Evolutionary conservation across 2,888 invertebrate genomes (phyloP).

Genomic region (Limnephilus auricula): DNA sequence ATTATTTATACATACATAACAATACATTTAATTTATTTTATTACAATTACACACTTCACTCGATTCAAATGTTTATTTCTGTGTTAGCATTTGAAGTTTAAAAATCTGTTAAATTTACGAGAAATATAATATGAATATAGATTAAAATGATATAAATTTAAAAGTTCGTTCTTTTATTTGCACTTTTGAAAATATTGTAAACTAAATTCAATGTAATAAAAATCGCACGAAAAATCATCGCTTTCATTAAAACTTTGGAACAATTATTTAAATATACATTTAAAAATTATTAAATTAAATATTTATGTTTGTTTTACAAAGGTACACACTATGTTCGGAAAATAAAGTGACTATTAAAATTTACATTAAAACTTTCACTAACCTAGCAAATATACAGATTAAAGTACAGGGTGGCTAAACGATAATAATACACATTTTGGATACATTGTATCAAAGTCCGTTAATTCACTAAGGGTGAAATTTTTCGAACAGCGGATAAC

Average conservation of each 20-base stretch:
- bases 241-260: constrained; percentile 66
- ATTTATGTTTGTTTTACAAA: constrained; percentile 48
- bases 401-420: constrained; percentile 51
- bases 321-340: constrained; percentile 46
- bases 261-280: constrained; percentile 66
- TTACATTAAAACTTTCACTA: constrained; percentile 58
- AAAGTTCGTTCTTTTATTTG: constrained; percentile 11
- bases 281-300: constrained; percentile 45
- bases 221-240: constrained; percentile 5
- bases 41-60: constrained; percentile 68
- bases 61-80: constrained; percentile 58
- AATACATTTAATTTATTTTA: constrained; percentile 68
- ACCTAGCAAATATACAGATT: constrained; percentile 59
- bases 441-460: constrained; percentile 45
- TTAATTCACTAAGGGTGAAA: constrained; percentile 68
- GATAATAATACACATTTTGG: constrained; percentile 49
- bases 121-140: neutral
- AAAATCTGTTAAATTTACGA: neutral
- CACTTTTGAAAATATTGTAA: constrained; percentile 17
- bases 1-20: constrained; percentile 69
- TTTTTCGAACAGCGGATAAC: constrained; percentile 80
- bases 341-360: constrained; percentile 53
- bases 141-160: constrained; percentile 1
- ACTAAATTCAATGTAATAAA: constrained; percentile 26
- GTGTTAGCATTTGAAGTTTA: neutral